Evolutionary conservation across 2,113 vertebrate species (phyloP).

Genomic region (Pionites leucogaster): DNA sequence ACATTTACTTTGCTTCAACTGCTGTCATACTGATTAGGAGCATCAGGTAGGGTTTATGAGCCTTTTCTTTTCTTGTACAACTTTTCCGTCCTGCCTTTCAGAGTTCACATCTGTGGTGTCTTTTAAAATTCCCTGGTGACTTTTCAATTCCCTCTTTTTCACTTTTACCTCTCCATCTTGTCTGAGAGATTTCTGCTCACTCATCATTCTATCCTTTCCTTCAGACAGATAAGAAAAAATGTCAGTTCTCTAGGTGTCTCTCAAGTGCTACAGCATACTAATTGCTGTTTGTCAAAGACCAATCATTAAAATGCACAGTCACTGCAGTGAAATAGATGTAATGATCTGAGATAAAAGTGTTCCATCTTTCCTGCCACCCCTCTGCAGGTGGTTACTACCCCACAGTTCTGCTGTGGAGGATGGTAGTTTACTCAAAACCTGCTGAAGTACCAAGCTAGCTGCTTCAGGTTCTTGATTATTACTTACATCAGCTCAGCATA

Average conservation of each 20-base stretch:
- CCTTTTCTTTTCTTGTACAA: background rate
- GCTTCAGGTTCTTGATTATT: background rate
- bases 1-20: background rate
- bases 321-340: background rate
- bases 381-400: background rate
- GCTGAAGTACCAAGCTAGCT: background rate
- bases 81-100: background rate
- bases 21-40: background rate
- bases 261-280: conserved; percentile 13
- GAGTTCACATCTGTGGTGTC: background rate
- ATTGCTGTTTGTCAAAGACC: conserved; percentile 24
- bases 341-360: background rate
- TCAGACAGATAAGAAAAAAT: background rate
- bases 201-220: background rate
- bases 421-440: background rate
- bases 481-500: background rate
- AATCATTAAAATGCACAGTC: conserved; percentile 10
- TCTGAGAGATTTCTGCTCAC: background rate
- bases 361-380: background rate
- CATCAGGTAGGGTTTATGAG: background rate
- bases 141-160: background rate
- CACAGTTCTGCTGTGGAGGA: background rate
- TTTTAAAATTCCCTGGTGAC: background rate
- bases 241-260: background rate
- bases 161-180: background rate